Evolutionary conservation across 2,113 vertebrate species (phyloP).

Genomic region (Thinocorus orbignyianus): DNA sequence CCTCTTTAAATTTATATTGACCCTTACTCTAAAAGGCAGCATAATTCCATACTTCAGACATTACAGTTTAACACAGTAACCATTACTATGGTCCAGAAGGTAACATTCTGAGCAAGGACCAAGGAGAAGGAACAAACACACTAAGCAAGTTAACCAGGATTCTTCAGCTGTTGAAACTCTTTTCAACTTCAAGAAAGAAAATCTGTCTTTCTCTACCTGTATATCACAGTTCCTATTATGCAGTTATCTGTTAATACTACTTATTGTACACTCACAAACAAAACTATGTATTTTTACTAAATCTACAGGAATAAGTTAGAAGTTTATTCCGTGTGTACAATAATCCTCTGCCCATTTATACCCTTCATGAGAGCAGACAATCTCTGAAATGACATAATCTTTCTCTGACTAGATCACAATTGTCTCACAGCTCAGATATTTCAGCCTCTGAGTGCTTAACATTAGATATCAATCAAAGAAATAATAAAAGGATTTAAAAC

Average conservation of each 20-base stretch:
- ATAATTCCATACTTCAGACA: neutral
- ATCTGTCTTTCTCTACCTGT: neutral
- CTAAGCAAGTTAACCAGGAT: neutral
- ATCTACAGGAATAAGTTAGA: neutral
- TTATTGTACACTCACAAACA: neutral
- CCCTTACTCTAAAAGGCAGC: neutral
- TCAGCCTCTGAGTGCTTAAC: slow-evolving; percentile 1
- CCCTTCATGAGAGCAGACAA: neutral
- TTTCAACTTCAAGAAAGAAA: neutral
- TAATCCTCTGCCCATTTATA: neutral
- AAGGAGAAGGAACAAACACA: neutral
- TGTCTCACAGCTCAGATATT: neutral
- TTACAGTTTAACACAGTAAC: neutral
- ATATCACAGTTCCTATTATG: neutral
- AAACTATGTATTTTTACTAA: neutral
- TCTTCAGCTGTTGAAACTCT: neutral
- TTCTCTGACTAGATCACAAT: neutral
- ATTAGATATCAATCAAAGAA: neutral
- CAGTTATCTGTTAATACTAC: neutral
- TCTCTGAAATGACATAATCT: neutral
- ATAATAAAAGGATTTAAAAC: neutral
- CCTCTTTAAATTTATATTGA: neutral
- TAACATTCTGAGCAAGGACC: neutral
- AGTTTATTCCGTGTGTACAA: neutral
- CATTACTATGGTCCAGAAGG: neutral